These are phyloP conservation scores for Percopsis omiscomaycus DNA, from an alignment of 2,797 vertebrate genomes.

Conservation along the genomic window DNA sequence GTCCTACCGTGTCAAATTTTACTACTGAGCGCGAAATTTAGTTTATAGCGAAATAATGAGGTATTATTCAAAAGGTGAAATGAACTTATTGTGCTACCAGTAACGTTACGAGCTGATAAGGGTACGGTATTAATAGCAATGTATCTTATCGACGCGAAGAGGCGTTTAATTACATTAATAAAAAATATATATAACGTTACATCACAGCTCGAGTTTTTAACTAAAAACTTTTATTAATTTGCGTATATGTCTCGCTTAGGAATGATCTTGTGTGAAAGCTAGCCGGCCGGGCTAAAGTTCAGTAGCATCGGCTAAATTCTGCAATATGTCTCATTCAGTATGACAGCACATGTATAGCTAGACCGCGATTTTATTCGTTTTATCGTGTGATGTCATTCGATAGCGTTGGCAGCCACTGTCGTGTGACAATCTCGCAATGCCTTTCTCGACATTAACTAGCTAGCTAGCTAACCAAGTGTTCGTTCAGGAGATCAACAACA, in stretches of 20 bases:
- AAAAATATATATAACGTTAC: no score
- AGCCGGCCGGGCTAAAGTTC: slow-evolving; percentile 23
- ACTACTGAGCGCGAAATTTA: no score
- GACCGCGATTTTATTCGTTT: background rate
- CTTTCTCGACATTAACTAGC: no score
- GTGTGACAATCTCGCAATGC: background rate
- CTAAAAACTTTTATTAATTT: slow-evolving; percentile 17
- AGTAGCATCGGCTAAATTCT: slow-evolving; percentile 15
- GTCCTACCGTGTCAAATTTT: no score
- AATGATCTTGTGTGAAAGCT: slow-evolving; percentile 17
- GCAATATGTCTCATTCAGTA: background rate
- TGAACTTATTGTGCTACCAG: no score
- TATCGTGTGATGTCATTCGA: background rate
- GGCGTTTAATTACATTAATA: background rate
- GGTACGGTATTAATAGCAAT: background rate
- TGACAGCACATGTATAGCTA: background rate
- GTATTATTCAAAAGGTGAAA: no score
- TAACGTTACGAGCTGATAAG: background rate
- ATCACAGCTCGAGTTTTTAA: background rate
- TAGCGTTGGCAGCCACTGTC: background rate
- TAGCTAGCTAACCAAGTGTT: no score
- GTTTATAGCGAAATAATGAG: no score
- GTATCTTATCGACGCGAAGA: background rate
- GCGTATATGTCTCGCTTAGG: background rate
- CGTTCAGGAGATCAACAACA: no score